Conservation (phyloP, 2,113 vertebrate species). For the Silurus glanis region DNA sequence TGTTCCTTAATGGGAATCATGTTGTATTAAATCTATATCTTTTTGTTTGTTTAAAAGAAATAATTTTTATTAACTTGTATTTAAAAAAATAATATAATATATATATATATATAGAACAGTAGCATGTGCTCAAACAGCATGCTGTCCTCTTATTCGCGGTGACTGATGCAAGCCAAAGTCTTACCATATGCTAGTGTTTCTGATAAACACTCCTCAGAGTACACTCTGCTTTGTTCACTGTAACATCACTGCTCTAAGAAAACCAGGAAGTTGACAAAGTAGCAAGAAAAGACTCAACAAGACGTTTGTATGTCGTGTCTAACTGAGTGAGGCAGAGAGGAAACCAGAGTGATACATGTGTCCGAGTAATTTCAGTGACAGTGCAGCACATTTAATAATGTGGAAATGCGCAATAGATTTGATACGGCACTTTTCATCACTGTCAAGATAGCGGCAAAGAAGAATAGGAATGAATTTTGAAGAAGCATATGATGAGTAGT, state of each 20-base stretch:
- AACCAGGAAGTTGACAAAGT: neutral
- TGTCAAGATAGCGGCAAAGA: neutral
- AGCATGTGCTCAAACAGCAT: neutral
- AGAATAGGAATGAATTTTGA: neutral
- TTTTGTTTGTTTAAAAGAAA: no score
- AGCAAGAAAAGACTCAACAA: slow-evolving; percentile 16
- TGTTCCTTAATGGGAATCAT: no score
- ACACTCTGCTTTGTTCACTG: slow-evolving; percentile 59
- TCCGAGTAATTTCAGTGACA: slow-evolving; percentile 25
- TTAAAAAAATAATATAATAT: no score
- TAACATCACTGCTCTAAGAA: slow-evolving; percentile 49
- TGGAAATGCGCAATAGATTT: slow-evolving; percentile 22
- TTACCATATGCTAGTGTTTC: slow-evolving; percentile 29
- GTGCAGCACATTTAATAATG: slow-evolving; percentile 13
- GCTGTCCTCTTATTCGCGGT: neutral
- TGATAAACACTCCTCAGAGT: slow-evolving; percentile 10
- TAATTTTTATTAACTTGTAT: no score
- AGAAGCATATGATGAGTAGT: neutral
- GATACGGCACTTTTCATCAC: neutral
- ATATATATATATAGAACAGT: no score
- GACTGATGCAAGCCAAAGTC: neutral
- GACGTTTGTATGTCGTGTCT: slow-evolving; percentile 11
- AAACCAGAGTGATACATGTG: slow-evolving; percentile 4
- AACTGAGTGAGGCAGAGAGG: neutral
- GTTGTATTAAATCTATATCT: no score